Evolutionary conservation across 2,888 invertebrate species (phyloP).

Genomic region (Ceriagrion tenellum): DNA sequence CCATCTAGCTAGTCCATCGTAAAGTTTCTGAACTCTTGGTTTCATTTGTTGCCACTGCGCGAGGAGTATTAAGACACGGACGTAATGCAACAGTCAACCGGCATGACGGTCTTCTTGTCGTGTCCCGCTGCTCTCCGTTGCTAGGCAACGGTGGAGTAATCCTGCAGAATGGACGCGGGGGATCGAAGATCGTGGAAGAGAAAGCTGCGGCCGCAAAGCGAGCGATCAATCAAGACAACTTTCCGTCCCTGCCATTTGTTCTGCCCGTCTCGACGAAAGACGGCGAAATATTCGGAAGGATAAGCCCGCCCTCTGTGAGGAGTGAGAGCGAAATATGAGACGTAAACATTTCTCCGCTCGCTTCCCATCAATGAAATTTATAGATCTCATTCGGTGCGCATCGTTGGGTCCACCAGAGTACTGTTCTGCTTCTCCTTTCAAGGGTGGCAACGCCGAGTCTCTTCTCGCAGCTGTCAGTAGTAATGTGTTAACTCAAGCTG

Average conservation of each 20-base stretch:
- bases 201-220: neutral
- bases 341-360: neutral
- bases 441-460: neutral
- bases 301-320: neutral
- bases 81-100: too few relatives aligned
- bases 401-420: neutral
- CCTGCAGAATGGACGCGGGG: neutral
- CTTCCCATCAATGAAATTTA: neutral
- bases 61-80: too few relatives aligned
- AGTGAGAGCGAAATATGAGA: neutral
- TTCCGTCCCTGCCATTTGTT: conserved; percentile 21
- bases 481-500: neutral
- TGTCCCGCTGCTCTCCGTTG: neutral
- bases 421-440: neutral
- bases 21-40: too few relatives aligned
- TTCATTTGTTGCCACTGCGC: too few relatives aligned
- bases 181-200: neutral
- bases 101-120: neutral
- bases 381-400: neutral
- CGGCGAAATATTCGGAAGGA: neutral
- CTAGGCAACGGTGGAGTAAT: neutral
- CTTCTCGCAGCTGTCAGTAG: neutral
- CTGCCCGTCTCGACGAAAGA: neutral
- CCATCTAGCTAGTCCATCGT: too few relatives aligned
- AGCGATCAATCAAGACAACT: neutral